Conservation (phyloP, 2,888 invertebrate species). For the Eledona agricola region DNA sequence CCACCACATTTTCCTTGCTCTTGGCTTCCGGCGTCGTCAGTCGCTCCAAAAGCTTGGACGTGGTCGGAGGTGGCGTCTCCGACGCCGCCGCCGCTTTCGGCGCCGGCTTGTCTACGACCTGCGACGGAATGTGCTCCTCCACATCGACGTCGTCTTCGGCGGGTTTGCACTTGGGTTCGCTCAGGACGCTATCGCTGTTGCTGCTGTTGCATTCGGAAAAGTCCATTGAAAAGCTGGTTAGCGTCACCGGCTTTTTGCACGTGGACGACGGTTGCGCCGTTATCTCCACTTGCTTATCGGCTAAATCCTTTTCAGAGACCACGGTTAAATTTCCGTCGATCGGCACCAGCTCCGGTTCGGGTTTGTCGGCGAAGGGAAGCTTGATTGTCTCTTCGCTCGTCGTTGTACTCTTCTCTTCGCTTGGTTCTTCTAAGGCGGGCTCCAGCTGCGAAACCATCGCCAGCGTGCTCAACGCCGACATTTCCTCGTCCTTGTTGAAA, state of each 20-base stretch:
- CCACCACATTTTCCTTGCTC: conserved; percentile 55
- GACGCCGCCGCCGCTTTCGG: conserved; percentile 52
- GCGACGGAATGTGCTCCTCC: conserved; percentile 54
- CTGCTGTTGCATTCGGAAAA: conserved; percentile 49
- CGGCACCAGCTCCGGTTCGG: conserved; percentile 57
- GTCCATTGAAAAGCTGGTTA: conserved; percentile 59
- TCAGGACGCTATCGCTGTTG: conserved; percentile 2
- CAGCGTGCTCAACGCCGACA: conserved; percentile 41
- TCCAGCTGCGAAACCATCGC: conserved; percentile 35
- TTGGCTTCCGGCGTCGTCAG: conserved; percentile 56
- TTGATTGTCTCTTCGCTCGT: conserved; percentile 28
- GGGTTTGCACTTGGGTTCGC: too few species aligned
- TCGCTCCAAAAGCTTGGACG: conserved; percentile 68
- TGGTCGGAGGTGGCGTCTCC: conserved; percentile 51
- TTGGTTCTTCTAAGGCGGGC: conserved; percentile 2
- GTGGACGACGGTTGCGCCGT: conserved; percentile 63
- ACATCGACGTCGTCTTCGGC: conserved; percentile 40
- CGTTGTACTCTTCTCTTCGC: conserved; percentile 20
- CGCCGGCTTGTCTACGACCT: conserved; percentile 39
- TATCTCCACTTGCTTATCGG: conserved; percentile 65
- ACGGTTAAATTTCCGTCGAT: conserved; percentile 70
- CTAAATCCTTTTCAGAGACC: conserved; percentile 59
- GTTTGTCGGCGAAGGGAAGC: conserved; percentile 22
- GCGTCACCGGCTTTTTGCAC: conserved; percentile 55
- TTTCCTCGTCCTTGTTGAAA: conserved; percentile 42